Percentiles rank a stretch among this genome's conserved stretches.
These are phyloP conservation scores for Danaus melanippus DNA, from an alignment of 1,140 invertebrate species.

Conservation along the genomic window DNA sequence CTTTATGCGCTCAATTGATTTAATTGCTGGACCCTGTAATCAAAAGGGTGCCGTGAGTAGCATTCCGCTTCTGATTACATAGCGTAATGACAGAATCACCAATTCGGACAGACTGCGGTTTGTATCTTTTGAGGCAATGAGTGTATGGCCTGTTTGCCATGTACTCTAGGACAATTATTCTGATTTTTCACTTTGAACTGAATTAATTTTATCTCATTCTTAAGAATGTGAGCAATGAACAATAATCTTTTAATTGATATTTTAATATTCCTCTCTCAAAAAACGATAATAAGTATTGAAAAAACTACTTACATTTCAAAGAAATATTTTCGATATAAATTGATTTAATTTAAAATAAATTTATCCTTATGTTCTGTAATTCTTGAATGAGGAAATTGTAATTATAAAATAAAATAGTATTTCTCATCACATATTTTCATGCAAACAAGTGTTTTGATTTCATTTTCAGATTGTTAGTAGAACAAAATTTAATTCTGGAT, in stretches of 20 bases:
- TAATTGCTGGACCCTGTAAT: slow-evolving; percentile 23
- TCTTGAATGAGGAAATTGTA: too few relatives aligned
- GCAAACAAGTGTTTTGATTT: too few relatives aligned
- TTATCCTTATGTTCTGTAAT: too few relatives aligned
- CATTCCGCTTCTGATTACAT: slow-evolving; percentile 28
- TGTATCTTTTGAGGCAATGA: slow-evolving; percentile 20
- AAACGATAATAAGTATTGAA: slow-evolving; percentile 4
- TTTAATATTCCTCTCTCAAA: neutral
- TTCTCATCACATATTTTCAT: too few relatives aligned
- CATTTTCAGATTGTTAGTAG: neutral
- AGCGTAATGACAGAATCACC: slow-evolving; percentile 16
- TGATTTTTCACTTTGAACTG: neutral
- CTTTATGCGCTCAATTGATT: slow-evolving; percentile 20
- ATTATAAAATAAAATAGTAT: too few relatives aligned
- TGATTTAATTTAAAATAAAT: too few relatives aligned
- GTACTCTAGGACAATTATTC: too few relatives aligned
- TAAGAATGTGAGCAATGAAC: neutral
- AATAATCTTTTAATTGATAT: too few relatives aligned
- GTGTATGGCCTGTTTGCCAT: neutral
- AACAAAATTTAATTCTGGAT: neutral
- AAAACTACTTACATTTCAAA: too few relatives aligned
- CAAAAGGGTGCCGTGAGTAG: slow-evolving; percentile 19
- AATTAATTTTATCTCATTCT: neutral
- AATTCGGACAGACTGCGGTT: slow-evolving; percentile 18
- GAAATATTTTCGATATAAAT: too few relatives aligned